Base-by-base conservation (phyloP, 1,140 invertebrate species). In the Eupristina koningsbergeri region DNA sequence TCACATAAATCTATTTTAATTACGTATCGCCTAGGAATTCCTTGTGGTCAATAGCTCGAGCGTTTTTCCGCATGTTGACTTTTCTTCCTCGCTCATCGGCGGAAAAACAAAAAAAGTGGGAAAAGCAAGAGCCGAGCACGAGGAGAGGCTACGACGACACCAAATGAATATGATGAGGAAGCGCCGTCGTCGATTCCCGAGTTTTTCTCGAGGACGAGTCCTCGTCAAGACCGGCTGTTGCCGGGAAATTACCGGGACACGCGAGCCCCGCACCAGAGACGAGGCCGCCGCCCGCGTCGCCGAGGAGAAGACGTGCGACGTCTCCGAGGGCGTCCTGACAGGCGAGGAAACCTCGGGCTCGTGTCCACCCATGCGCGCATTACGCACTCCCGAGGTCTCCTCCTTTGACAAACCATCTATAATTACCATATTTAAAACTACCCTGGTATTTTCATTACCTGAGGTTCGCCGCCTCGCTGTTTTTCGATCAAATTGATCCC, bases 81-180 rank as follows among this genome's bases (percentile, higher is more conserved):
- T 31, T 29, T 69, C 63, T 41, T 7, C 17, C 3, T 36, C 36
- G 0, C 8, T 36, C 36, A 41, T 22, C 41, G 17, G 15, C 39
- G 3, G 50, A 34, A 80, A 73, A 47, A 80, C 6, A 47, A 80
- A 39, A 36, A 7, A 22, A 15, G 15, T 34, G n/a, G 41, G 34
- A 22, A 69, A 36, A 34, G 13, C 11, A 19, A 41, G 9, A 6
- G 29, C 34, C 11, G 15, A 41, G 75, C 63, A 58, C 2, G 50
- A 63, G n/a, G 15, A 64, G 22, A 50, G 69, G 61, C 31, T 26
- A 5, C 77, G 64, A 13, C 58, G 63, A 69, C 31, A 22, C 26
- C 61, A 77, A 67, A 77, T 83, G 81, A 77, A 77, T 76, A 83
- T 77, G 74, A 77, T 77, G 63, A 77, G 39, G 41, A 47, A 45